phyloP scores from a whole-genome alignment of 1,140 invertebrate species.

The Muscidifurax raptorellus region DNA sequence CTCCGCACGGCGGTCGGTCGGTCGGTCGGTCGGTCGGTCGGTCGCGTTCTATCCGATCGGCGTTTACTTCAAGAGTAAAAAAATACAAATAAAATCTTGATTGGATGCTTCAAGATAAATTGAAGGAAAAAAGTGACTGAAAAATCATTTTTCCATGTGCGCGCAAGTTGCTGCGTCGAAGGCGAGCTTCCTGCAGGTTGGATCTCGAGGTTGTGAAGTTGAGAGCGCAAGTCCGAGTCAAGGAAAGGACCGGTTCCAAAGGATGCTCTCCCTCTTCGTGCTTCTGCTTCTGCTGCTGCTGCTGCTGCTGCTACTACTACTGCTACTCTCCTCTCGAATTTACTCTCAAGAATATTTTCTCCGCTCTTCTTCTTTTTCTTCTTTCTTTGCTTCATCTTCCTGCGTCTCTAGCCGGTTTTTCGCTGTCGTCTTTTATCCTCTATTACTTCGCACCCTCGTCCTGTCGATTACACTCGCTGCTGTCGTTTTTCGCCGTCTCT shows the following conservation, averaged over 20 bases:
- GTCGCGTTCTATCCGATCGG: no score
- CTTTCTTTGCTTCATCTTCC: slow-evolving; percentile 22
- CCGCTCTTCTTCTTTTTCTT: slow-evolving; percentile 46
- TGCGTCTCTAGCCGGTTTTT: slow-evolving; percentile 41
- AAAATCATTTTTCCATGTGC: slow-evolving; percentile 10
- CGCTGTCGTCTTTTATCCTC: slow-evolving; percentile 25
- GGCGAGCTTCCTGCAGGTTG: slow-evolving; percentile 59
- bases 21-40: no score
- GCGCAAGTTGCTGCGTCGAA: slow-evolving; percentile 45
- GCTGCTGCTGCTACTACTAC: slow-evolving; percentile 19
- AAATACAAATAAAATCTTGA: not conserved
- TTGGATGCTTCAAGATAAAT: not conserved
- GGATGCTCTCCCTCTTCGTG: slow-evolving; percentile 67
- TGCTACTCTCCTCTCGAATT: slow-evolving; percentile 47
- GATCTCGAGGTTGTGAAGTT: slow-evolving; percentile 51
- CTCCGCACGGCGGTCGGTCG: no score
- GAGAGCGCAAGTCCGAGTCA: slow-evolving; percentile 50
- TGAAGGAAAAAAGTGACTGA: not conserved
- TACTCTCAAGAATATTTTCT: slow-evolving; percentile 47
- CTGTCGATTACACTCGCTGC: not conserved
- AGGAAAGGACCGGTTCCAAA: slow-evolving; percentile 73
- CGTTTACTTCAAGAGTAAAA: not conserved
- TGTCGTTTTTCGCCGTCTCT: not conserved
- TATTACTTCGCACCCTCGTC: slow-evolving; percentile 34
- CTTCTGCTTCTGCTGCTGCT: slow-evolving; percentile 49